Evolutionary conservation across 2,888 invertebrate species (phyloP), one percentile per base, ranked within the genome.

Genomic region (Eumacrocentrus americanus): DNA sequence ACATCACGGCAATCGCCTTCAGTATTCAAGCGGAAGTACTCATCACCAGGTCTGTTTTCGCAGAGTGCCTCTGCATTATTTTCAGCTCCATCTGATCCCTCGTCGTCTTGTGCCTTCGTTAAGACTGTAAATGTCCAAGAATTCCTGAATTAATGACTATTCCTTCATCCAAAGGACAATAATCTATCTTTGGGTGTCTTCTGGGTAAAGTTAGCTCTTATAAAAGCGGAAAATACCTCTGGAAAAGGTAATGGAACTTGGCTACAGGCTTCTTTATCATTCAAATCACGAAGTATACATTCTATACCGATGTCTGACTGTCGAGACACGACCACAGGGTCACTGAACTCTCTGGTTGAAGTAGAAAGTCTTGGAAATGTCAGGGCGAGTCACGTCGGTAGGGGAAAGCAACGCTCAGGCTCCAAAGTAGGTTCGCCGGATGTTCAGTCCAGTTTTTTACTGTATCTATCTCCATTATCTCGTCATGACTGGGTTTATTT

Each of bases 1-100:
- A 95, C 95, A 81, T 95, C 95, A 72, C 95, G 88, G 82, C 95
- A 95, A 82, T 95, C 95, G 66, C 91, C 90, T 22, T 92, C 92
- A 53, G 89, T 87, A 68, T 88, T 85, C 71, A 94, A 84, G 68
- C 95, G 88, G 86, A 95, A 95, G 84, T 94, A 95, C 82, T 95
- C 95, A 76, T 94, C 94, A 14, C 91, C 92, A 2, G 94, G 92
- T 72, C 95, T 87, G 75, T 92, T 91, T 68, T 91, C 89, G 81
- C 95, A 95, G 53, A 94, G 86, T 81, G 94, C 91, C 74, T 95
- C 94, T 2, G 93, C 84, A 67, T 82, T 88, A 60, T 83, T 82
- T 2, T 89, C 88, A n/a, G 83, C 83, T 59, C 85, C 86, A 18
- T 81, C 81, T 11, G 78, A 82, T n/a, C 83, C 83, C 23, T 90